Conservation (phyloP, 2,113 vertebrate genomes). For the Orientallactaga bullata region DNA sequence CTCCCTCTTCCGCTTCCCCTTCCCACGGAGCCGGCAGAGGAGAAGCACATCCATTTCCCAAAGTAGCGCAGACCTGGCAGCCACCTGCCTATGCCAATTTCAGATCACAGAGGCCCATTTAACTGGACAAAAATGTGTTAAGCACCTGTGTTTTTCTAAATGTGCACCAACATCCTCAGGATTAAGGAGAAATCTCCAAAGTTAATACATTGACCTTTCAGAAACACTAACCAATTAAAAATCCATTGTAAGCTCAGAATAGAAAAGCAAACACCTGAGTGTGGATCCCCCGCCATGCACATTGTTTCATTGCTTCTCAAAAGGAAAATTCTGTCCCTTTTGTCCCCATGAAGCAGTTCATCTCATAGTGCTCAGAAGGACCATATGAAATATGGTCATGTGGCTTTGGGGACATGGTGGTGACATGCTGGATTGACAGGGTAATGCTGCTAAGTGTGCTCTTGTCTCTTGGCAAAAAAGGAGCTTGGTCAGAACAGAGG, state of each 20-base stretch:
- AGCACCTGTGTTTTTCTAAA: constrained; percentile 76
- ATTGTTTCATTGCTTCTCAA: constrained; percentile 49
- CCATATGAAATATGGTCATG: neutral
- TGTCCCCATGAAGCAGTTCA: neutral
- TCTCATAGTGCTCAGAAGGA: neutral
- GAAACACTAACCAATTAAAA: constrained; percentile 75
- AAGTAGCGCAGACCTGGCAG: constrained; percentile 67
- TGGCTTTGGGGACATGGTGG: neutral
- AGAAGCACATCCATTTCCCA: constrained; percentile 73
- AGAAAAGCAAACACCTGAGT: neutral
- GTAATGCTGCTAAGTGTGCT: neutral
- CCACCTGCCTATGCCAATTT: constrained; percentile 78
- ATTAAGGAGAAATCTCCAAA: constrained; percentile 64
- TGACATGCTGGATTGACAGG: neutral
- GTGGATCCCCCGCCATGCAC: neutral
- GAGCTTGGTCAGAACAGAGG: neutral
- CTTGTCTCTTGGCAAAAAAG: neutral
- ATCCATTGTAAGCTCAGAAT: constrained; percentile 56
- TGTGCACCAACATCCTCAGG: constrained; percentile 25
- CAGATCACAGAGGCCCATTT: constrained; percentile 74
- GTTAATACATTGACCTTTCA: constrained; percentile 69
- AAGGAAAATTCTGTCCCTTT: neutral
- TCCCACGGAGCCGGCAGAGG: constrained; percentile 56
- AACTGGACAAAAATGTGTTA: constrained; percentile 82
- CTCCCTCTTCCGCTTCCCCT: neutral